Percentiles rank a stretch among this genome's conserved stretches.
Evolutionary conservation across 2,797 vertebrate genomes (phyloP).

Genomic region (Aselliscus stoliczkanus): DNA sequence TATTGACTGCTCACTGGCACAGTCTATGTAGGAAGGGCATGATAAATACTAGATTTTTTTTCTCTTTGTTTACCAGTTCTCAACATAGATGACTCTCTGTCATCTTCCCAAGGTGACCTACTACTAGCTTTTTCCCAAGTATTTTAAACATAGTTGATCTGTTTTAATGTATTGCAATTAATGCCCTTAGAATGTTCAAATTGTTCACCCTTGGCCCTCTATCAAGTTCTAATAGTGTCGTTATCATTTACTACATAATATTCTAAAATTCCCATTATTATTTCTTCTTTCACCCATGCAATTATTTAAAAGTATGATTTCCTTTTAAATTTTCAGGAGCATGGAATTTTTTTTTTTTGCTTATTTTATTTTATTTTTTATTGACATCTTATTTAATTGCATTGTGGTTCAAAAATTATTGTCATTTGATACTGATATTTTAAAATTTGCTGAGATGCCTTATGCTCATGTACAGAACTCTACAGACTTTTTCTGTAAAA

Average conservation of each 20-base stretch:
- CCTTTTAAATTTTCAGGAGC: slow-evolving; percentile 4
- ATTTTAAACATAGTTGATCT: slow-evolving; percentile 9
- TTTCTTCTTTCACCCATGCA: background rate
- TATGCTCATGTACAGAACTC: background rate
- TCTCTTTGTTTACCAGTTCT: background rate
- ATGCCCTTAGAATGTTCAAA: background rate
- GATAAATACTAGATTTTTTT: background rate
- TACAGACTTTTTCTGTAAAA: background rate
- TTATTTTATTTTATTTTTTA: background rate
- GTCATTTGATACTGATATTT: background rate
- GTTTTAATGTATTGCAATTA: background rate
- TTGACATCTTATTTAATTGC: background rate
- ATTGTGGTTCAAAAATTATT: background rate
- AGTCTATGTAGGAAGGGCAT: background rate
- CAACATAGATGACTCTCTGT: background rate
- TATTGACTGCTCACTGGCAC: background rate
- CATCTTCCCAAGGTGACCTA: background rate
- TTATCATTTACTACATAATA: background rate
- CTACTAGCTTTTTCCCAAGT: background rate
- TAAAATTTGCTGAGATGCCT: background rate
- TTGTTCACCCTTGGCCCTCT: background rate
- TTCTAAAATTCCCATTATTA: background rate
- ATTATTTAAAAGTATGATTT: background rate
- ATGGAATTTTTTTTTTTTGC: background rate
- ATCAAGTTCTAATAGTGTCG: background rate